Evolutionary conservation across 92 coral and sea anemone genomes (phyloP), one percentile per base, ranked within the genome.

Genomic region (Siderastrea siderea): DNA sequence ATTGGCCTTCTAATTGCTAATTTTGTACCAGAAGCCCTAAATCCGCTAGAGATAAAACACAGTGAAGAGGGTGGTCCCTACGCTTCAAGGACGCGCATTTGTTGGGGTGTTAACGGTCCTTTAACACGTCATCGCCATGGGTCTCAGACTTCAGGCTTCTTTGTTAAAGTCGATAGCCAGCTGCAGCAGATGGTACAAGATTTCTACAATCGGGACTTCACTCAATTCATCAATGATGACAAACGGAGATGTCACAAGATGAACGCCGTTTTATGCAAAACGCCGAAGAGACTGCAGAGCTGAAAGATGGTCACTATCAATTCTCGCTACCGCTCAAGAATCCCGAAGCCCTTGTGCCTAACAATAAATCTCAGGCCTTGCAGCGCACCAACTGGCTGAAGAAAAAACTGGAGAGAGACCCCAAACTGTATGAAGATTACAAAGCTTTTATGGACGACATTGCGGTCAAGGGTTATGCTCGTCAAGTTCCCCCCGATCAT

Each of bases 271-370:
- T 78, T 62, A 62, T 74, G 81, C 62, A 72, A 79, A 59, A 49
- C 19, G 69, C 82, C 6, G 71, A 76, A 51, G 64, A 72, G 12
- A 63, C 91, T 16, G 78, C 69, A 14, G 45, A 64, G 50, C 46
- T 86, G 19, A 81, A 68, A 68, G 75, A 86, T 17, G 88, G 88
- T 59, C 93, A 85, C 43, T 90, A 90, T 58, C 45, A 77, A 54
- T 74, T 90, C 55, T 3, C 72, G 48, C 44, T 90, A 48, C 86
- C 90, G 6, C 82, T 63, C 68, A 91, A 77, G 65, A 52, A 77
- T 71, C 67, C 38, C 8, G 17, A 71, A 57, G 57, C 16, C 12
- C 74, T 71, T 48, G 9, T 84, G 47, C 74, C 77, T 11, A 62
- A 84, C 72, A 90, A 90, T 47, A 64, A 50, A 49, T 17, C 53